These are phyloP conservation scores for Sebastes minor DNA, from an alignment of 2,797 vertebrate species.

Conservation along the genomic window DNA sequence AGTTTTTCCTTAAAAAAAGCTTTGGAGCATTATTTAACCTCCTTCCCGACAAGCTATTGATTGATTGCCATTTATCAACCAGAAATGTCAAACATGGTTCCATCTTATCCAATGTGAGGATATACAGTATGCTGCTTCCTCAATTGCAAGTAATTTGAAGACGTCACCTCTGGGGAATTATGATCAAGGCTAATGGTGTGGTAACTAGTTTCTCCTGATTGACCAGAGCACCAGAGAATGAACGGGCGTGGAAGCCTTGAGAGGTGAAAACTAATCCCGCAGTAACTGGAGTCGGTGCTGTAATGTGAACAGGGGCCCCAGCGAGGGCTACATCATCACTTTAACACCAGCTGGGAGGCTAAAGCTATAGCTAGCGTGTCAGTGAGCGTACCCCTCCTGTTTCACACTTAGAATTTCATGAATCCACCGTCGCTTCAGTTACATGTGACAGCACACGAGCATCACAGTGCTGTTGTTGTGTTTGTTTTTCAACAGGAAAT, in stretches of 20 bases:
- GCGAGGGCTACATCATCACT: constrained; percentile 3
- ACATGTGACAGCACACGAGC: background rate
- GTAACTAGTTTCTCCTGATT: background rate
- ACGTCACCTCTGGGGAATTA: background rate
- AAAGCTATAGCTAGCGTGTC: constrained; percentile 7
- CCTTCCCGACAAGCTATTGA: no score
- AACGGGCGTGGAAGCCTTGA: background rate
- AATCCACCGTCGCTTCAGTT: background rate
- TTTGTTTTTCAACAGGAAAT: background rate
- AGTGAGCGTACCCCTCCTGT: background rate
- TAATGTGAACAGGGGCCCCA: constrained; percentile 51
- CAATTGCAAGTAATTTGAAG: background rate
- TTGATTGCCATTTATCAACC: background rate
- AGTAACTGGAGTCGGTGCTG: constrained; percentile 44
- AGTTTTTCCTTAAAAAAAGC: no score
- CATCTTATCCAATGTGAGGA: background rate
- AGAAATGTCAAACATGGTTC: background rate
- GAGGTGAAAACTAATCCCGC: constrained; percentile 49
- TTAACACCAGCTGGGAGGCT: constrained; percentile 34
- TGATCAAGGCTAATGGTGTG: background rate
- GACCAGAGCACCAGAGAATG: background rate
- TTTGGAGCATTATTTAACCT: no score
- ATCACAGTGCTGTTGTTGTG: background rate
- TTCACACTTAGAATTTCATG: background rate
- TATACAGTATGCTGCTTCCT: background rate